Evolutionary conservation across 2,888 invertebrate species (phyloP).

Genomic region (Seira sanloemensis): DNA sequence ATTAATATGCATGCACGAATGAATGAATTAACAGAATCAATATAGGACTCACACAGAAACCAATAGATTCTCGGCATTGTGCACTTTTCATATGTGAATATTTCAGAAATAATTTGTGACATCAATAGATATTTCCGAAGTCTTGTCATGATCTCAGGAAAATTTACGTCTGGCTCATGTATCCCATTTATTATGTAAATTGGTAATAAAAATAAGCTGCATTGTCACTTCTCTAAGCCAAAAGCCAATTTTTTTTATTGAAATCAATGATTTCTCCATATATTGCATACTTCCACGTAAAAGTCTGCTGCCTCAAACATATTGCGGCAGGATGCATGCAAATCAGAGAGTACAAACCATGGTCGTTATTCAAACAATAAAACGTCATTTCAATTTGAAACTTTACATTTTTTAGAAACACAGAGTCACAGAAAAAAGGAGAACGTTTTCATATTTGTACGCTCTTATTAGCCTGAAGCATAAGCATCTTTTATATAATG

Average conservation of each 20-base stretch:
- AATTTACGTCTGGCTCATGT: slow-evolving; percentile 47
- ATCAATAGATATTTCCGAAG: slow-evolving; percentile 2
- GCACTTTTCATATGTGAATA: slow-evolving; percentile 14
- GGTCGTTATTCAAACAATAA: slow-evolving; percentile 6
- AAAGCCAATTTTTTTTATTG: no score
- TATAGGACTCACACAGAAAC: no score
- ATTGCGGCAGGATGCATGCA: neutral
- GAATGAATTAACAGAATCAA: slow-evolving; percentile 18
- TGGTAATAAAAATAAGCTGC: slow-evolving; percentile 20
- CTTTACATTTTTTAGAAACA: slow-evolving; percentile 33
- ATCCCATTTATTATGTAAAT: slow-evolving; percentile 38
- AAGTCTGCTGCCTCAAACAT: neutral
- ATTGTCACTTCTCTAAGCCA: no score
- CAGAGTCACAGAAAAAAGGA: slow-evolving; percentile 26
- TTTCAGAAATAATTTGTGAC: slow-evolving; percentile 23
- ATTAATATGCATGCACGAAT: slow-evolving; percentile 14
- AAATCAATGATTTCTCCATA: no score
- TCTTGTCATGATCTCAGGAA: slow-evolving; percentile 41
- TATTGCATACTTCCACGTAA: no score
- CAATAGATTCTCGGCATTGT: neutral
- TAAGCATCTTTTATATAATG: slow-evolving; percentile 26
- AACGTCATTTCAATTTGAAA: slow-evolving; percentile 26
- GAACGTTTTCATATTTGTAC: neutral
- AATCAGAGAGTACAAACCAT: neutral
- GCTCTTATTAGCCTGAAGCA: slow-evolving; percentile 47